phyloP scores from a whole-genome alignment of 2,888 invertebrate genomes.

The Oxycera nigricornis region DNA sequence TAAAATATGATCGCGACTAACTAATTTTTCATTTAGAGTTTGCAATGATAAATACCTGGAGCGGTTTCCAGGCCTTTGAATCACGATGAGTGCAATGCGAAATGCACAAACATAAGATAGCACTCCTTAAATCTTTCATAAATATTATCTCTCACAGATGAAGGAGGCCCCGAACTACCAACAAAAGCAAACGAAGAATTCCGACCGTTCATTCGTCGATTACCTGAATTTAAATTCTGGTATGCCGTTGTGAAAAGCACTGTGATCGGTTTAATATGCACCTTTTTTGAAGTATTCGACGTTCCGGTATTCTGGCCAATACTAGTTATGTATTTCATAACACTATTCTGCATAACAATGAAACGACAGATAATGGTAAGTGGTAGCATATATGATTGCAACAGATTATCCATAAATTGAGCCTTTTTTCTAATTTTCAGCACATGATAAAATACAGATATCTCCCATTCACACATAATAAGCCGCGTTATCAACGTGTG shows the following conservation, averaged over 20 bases:
- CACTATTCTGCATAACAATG: slow-evolving; percentile 98
- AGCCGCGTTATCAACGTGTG: slow-evolving; percentile 88
- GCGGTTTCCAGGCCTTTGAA: too few relatives aligned
- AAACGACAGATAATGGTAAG: slow-evolving; percentile 98
- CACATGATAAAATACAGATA: slow-evolving; percentile 99
- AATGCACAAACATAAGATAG: too few relatives aligned
- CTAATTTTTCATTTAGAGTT: too few relatives aligned
- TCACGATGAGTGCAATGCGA: too few relatives aligned
- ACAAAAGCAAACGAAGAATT: slow-evolving; percentile 97
- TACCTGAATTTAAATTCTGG: slow-evolving; percentile 99
- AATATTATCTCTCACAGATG: slow-evolving; percentile 51
- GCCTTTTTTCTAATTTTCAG: slow-evolving; percentile 68
- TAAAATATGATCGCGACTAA: too few relatives aligned
- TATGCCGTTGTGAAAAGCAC: slow-evolving; percentile 96
- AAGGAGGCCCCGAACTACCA: slow-evolving; percentile 87
- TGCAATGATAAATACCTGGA: too few relatives aligned
- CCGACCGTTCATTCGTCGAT: slow-evolving; percentile 92
- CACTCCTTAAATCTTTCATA: too few relatives aligned
- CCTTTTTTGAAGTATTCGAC: slow-evolving; percentile 97
- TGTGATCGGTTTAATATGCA: slow-evolving; percentile 86
- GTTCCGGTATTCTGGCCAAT: slow-evolving; percentile 99
- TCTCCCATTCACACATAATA: slow-evolving; percentile 97
- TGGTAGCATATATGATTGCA: not conserved
- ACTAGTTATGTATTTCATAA: slow-evolving; percentile 99
- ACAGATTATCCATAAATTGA: not conserved